phyloP scores from a whole-genome alignment of 2,888 invertebrate genomes.

The Pegoplata infirma region DNA sequence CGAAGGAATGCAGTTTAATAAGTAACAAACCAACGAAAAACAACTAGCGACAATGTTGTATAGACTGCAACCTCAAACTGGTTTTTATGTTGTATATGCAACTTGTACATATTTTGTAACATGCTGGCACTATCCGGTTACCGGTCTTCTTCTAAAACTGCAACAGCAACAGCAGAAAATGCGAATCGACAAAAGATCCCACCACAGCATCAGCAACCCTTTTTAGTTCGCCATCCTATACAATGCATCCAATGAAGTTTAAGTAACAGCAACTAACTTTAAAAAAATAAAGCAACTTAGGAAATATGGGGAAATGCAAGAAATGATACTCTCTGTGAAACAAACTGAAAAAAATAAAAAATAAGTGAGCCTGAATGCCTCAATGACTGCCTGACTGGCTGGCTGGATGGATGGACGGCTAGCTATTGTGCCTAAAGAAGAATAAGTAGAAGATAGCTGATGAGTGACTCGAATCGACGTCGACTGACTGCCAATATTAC shows the following conservation, averaged over 20 bases:
- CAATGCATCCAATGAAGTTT: neutral
- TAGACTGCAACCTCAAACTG: conserved; percentile 52
- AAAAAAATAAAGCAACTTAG: conserved; percentile 19
- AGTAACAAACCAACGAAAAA: conserved; percentile 51
- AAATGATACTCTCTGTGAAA: conserved; percentile 6
- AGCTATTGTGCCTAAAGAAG: conserved; percentile 16
- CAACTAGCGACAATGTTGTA: conserved; percentile 49
- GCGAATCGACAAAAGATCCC: conserved; percentile 58
- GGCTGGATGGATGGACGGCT: neutral
- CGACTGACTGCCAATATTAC: conserved; percentile 3
- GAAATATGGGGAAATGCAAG: conserved; percentile 11
- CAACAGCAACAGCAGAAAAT: conserved; percentile 10
- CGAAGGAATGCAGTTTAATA: conserved; percentile 61
- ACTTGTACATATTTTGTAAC: conserved; percentile 41
- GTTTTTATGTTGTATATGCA: conserved; percentile 33
- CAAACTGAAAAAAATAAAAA: conserved; percentile 6
- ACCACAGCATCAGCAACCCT: conserved; percentile 47
- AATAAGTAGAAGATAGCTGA: neutral
- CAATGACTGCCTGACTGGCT: neutral
- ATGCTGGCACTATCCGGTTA: conserved; percentile 55
- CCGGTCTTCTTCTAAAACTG: conserved; percentile 41
- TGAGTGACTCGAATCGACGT: neutral
- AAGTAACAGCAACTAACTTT: neutral
- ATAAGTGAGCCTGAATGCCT: neutral
- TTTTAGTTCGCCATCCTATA: conserved; percentile 41